A percentile compares a stretch with the other conserved stretches of the same genome.
These are phyloP conservation scores for Balearica regulorum DNA, from an alignment of 2,797 vertebrate genomes.

Conservation along the genomic window DNA sequence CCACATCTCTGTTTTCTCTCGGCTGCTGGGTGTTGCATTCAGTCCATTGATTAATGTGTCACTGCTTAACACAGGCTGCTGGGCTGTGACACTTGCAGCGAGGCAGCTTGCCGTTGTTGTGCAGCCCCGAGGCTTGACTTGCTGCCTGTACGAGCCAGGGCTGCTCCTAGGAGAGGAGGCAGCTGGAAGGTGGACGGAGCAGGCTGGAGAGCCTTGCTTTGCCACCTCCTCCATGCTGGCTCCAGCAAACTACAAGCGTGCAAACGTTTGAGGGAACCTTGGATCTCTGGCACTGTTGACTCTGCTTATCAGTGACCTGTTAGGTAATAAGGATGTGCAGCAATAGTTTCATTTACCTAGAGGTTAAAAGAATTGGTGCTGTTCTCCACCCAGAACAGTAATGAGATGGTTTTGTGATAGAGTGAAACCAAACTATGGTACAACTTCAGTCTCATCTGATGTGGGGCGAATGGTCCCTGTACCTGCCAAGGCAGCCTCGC, in stretches of 20 bases:
- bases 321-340: neutral
- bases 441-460: neutral
- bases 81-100: neutral
- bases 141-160: rapidly evolving
- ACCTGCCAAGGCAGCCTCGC: neutral
- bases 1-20: neutral
- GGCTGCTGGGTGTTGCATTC: neutral
- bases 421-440: neutral
- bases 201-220: rapidly evolving
- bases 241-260: neutral
- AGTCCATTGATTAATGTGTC: neutral
- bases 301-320: neutral
- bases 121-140: neutral
- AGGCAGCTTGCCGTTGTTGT: neutral
- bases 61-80: neutral
- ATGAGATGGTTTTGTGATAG: neutral
- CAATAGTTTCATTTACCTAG: neutral
- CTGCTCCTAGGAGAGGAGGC: rapidly evolving
- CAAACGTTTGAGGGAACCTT: neutral
- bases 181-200: neutral
- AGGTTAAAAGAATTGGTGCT: neutral
- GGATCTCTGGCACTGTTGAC: neutral
- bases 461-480: neutral
- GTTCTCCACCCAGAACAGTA: neutral
- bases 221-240: neutral